Evolutionary conservation across 1,140 invertebrate species (phyloP).

Genomic region (Doryteuthis pealeii): DNA sequence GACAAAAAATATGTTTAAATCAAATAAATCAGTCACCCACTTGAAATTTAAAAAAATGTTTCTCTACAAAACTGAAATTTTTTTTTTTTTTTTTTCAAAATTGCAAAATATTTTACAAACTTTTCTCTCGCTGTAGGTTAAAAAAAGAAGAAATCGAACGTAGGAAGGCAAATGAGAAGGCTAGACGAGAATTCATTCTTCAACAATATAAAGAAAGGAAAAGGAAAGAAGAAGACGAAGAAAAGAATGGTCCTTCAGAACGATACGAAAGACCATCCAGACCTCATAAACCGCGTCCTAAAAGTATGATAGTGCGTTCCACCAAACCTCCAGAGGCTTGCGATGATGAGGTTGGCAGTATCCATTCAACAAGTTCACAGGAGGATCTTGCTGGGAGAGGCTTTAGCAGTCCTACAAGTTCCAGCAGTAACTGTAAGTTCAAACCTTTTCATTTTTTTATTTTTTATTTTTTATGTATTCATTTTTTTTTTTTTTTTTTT

Average conservation of each 20-base stretch:
- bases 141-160: conserved; percentile 82
- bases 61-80: no score
- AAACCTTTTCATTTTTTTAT: no score
- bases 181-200: conserved; percentile 81
- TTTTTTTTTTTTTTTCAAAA: neutral
- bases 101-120: neutral
- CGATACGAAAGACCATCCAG: conserved; percentile 18
- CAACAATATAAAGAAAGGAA: conserved; percentile 95
- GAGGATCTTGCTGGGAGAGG: conserved; percentile 26
- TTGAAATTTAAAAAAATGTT: no score
- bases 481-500: no score
- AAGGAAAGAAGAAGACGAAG: conserved; percentile 74
- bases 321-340: conserved; percentile 12
- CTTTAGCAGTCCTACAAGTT: conserved; percentile 3
- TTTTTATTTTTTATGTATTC: no score
- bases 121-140: conserved; percentile 61
- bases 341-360: conserved; percentile 21
- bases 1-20: no score
- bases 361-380: conserved; percentile 29
- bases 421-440: conserved; percentile 2
- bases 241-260: conserved; percentile 26
- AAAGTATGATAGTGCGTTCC: conserved; percentile 43
- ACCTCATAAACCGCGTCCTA: conserved; percentile 35
- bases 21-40: no score
- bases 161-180: conserved; percentile 89